These are phyloP conservation scores for Varanus salvator DNA, from an alignment of 2,113 vertebrate species.

Conservation along the genomic window DNA sequence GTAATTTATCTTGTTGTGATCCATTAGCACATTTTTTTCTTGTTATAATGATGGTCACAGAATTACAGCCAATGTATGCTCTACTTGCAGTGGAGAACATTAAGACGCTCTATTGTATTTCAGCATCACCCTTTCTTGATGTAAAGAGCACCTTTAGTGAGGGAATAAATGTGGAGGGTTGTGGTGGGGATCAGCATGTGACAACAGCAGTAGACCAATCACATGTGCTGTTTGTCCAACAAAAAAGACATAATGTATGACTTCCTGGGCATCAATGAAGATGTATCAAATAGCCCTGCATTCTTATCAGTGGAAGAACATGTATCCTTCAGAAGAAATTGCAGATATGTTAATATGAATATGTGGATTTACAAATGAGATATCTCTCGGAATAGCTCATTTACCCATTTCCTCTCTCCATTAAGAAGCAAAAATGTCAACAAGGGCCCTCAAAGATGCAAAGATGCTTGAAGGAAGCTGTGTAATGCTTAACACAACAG, in stretches of 20 bases:
- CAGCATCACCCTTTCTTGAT: not conserved
- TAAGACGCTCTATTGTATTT: not conserved
- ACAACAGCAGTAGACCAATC: not conserved
- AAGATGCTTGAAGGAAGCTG: not conserved
- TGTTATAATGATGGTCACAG: not conserved
- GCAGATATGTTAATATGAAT: not conserved
- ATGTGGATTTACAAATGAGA: not conserved
- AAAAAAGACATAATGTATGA: not conserved
- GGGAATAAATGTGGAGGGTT: not conserved
- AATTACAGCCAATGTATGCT: not conserved
- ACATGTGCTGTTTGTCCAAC: not conserved
- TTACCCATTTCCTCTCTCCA: not conserved
- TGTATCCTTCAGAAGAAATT: not conserved
- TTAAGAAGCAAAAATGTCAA: not conserved
- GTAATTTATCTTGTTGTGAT: not conserved
- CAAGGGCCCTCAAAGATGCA: not conserved
- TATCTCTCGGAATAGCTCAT: not conserved
- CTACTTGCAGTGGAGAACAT: not conserved
- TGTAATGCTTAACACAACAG: not conserved
- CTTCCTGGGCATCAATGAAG: not conserved
- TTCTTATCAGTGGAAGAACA: conserved; percentile 10
- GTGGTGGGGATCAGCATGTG: not conserved
- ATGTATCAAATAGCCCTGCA: not conserved
- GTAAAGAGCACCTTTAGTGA: not conserved
- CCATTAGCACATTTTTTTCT: not conserved